Evolutionary conservation across 2,888 invertebrate species (phyloP), one percentile per base, ranked within the genome.

Genomic region (Hedychridium roseum): DNA sequence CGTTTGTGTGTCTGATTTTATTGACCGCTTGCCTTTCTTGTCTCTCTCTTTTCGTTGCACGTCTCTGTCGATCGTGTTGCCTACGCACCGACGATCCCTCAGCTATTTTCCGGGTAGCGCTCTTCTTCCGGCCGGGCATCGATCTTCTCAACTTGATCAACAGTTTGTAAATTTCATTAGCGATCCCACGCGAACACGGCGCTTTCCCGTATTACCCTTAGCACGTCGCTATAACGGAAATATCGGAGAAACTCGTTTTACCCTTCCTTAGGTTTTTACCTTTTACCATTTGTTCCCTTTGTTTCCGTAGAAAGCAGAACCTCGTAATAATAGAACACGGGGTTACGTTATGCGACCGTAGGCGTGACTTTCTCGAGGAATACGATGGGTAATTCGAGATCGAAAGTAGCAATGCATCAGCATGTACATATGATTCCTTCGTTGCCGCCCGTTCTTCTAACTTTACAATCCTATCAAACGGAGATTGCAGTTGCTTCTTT

Each of bases 151-250:
- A 66, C 57, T 65, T 59, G 62, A 68, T 68, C 63, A 68, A 66
- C 62, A 58, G 58, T 65, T n/a, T 60, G 66, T 57, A 62, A 68
- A 70, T 70, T 68, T 64, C 67, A 70, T 70, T 68, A 70, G 64
- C 54, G n/a, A n/a, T n/a, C n/a, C n/a, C n/a, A n/a, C n/a, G n/a
- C n/a, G n/a, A n/a, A n/a, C n/a, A n/a, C n/a, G 40, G 38, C 59
- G 48, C 58, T 43, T 47, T 31, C 41, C 38, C 30, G 16, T 36
- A 28, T 20, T 42, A 18, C 31, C 46, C 45, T 45, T 31, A 18
- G 21, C 16, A n/a, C n/a, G n/a, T n/a, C n/a, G n/a, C n/a, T n/a
- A n/a, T n/a, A n/a, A n/a, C n/a, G n/a, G n/a, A n/a, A n/a, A n/a
- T n/a, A n/a, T n/a, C n/a, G n/a, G n/a, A n/a, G n/a, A n/a, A n/a